Evolutionary conservation across 2,888 invertebrate genomes (phyloP), one percentile per base, ranked within the genome.

Genomic region (Argyra leucocephala): DNA sequence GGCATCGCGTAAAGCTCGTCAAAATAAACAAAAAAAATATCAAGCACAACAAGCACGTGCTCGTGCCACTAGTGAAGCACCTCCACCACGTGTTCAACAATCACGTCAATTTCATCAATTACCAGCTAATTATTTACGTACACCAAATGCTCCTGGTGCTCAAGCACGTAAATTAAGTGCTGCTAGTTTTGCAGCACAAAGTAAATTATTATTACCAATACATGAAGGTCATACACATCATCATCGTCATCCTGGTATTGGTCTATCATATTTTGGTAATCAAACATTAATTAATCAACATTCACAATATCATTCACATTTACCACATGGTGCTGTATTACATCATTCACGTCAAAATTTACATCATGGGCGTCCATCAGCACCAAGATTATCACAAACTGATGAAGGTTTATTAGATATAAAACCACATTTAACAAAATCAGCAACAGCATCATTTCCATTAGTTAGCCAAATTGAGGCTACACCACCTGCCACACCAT

Each of bases 1-100:
- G 81, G 91, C 91, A 79, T 90, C 89, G 82, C 87, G 91, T 76
- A 88, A 89, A 82, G 89, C 88, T 71, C 82, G 85, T 67, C 89
- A 88, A 72, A 81, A 84, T 69, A 83, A 84, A 75, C 81, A 82
- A 64, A 83, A 83, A 75, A 80, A 82, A 73, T 82, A 82, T 72
- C 78, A 79, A 69, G 76, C 74, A 61, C 74, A 75, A 70, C 73
- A 80, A 72, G 76, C 77, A 73, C 69, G 78, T 69, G 73, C 72
- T 31, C 69, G 68, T 4, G 65, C 70, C 24, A 70, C 70, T 59
- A 66, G 69, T 15, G 73, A 75, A 72, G 66, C 75, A 70, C 72
- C 74, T 65, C 78, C 78, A 61, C 76, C 76, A 22, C 74, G 76
- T 65, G 64, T 65, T 64, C 71, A 72, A 66, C 70, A 70, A 64